phyloP scores from a whole-genome alignment of 2,113 vertebrate species.

The Coptodon rendalli region DNA sequence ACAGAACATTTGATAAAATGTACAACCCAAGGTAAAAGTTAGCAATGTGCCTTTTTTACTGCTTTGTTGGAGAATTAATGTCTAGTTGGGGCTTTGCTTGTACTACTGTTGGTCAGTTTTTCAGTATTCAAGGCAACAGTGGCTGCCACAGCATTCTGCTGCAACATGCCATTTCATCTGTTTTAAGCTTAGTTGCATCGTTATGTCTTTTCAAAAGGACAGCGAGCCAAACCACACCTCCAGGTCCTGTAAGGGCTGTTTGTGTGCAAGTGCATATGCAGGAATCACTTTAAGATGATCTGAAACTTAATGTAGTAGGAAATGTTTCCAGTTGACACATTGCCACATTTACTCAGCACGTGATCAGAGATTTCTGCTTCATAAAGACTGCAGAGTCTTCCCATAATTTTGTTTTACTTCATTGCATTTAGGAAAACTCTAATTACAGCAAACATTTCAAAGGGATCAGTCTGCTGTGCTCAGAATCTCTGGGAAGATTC shows the following conservation, averaged over 20 bases:
- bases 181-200: background rate
- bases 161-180: background rate
- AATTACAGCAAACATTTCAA: background rate
- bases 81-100: background rate
- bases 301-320: background rate
- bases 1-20: background rate
- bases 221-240: background rate
- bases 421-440: background rate
- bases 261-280: background rate
- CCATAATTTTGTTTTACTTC: background rate
- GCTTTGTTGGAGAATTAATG: background rate
- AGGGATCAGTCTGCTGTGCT: background rate
- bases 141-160: rapidly evolving
- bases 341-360: background rate
- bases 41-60: background rate
- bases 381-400: background rate
- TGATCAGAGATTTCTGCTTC: background rate
- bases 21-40: background rate
- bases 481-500: background rate
- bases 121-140: background rate
- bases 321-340: background rate
- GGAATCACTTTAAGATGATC: background rate
- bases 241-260: background rate
- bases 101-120: background rate
- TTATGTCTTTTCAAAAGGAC: background rate